phyloP scores from a whole-genome alignment of 2,888 invertebrate genomes.

The Octonoba sinensis region DNA sequence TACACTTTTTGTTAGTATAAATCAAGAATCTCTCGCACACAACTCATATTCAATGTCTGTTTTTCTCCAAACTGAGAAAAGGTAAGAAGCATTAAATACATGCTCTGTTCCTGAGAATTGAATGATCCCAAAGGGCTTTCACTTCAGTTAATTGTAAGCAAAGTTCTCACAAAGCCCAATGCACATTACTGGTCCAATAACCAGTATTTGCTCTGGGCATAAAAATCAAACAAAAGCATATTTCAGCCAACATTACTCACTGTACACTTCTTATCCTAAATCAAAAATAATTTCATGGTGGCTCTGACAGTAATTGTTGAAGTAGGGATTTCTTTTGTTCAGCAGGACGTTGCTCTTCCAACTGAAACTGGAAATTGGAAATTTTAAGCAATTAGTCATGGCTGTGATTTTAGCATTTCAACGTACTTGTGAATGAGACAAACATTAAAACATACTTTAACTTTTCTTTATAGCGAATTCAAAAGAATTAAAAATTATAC shows the following conservation, averaged over 20 bases:
- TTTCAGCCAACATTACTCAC: constrained; percentile 5
- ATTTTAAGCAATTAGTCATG: neutral
- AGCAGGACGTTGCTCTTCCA: constrained; percentile 78
- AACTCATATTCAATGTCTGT: neutral
- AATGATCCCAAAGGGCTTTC: constrained; percentile 17
- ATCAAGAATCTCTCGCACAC: constrained; percentile 16
- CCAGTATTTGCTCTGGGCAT: neutral
- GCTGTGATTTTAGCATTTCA: neutral
- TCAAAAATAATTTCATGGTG: constrained; percentile 58
- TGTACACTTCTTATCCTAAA: constrained; percentile 6
- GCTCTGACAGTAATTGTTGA: constrained; percentile 86
- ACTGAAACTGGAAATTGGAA: constrained; percentile 35
- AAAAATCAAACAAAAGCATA: constrained; percentile 12
- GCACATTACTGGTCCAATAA: neutral
- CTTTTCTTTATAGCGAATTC: neutral
- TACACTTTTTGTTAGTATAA: constrained; percentile 42
- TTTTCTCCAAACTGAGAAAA: neutral
- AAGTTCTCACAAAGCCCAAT: constrained; percentile 7
- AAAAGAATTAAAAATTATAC: no score
- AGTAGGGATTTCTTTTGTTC: constrained; percentile 85
- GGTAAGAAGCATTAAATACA: constrained; percentile 15
- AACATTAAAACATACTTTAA: neutral
- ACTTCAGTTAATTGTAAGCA: neutral
- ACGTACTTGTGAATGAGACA: neutral
- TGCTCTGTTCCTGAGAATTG: constrained; percentile 55